These are phyloP conservation scores for Oncorhynchus keta DNA, from an alignment of 2,113 vertebrate species.

Conservation along the genomic window DNA sequence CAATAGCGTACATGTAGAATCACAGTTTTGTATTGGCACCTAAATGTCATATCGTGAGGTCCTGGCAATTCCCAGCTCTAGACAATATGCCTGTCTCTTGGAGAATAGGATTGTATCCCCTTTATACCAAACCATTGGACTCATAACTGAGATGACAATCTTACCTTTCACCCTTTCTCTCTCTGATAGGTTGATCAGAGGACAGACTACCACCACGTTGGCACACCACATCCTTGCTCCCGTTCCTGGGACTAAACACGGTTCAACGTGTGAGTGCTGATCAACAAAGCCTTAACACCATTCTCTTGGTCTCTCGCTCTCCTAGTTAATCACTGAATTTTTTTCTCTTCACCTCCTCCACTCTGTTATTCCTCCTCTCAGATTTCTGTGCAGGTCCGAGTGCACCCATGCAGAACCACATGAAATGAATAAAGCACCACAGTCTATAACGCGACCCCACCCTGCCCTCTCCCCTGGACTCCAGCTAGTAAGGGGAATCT, in stretches of 20 bases:
- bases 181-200: constrained; percentile 9
- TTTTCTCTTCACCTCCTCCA: not conserved
- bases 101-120: not conserved
- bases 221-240: not conserved
- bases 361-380: constrained; percentile 30
- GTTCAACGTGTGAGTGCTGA: not conserved
- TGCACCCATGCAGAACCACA: constrained; percentile 93
- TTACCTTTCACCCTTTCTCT: not conserved
- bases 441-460: constrained; percentile 92
- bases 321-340: not conserved
- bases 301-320: not conserved
- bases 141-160: no score
- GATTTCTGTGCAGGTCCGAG: constrained; percentile 69
- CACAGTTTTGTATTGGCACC: no score
- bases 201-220: not conserved
- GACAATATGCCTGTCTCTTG: no score
- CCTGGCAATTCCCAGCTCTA: no score
- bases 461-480: constrained; percentile 90
- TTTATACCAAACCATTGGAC: not conserved
- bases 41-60: no score
- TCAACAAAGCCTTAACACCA: not conserved
- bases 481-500: constrained; percentile 82
- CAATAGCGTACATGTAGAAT: no score
- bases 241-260: not conserved
- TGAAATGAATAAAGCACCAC: constrained; percentile 99